Evolutionary conservation across 1,140 invertebrate genomes (phyloP).

Genomic region (Magallana gigas): DNA sequence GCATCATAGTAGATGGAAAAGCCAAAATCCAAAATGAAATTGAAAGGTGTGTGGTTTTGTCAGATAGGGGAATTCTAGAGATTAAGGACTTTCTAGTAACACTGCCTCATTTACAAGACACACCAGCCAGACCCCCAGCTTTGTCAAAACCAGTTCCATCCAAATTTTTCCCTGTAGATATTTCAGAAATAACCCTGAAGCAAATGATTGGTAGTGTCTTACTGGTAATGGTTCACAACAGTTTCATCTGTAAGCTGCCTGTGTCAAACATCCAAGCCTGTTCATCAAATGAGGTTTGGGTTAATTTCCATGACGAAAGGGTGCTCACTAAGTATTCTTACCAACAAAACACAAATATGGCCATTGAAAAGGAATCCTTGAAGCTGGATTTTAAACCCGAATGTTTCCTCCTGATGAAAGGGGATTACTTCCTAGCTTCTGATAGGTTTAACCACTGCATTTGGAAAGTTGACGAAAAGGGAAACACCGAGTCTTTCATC

Average conservation of each 20-base stretch:
- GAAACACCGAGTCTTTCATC: background rate
- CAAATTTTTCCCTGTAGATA: background rate
- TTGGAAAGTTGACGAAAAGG: background rate
- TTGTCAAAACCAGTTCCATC: background rate
- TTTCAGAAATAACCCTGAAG: background rate
- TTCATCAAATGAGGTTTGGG: background rate
- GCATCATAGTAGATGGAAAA: background rate
- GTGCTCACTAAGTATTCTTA: background rate
- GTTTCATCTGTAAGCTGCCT: background rate
- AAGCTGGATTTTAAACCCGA: slow-evolving; percentile 4
- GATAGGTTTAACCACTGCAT: slow-evolving; percentile 34
- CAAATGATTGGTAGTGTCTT: background rate
- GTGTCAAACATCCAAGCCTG: slow-evolving; percentile 10
- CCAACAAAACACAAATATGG: background rate
- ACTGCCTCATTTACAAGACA: background rate
- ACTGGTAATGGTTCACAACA: background rate
- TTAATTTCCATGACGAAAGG: background rate
- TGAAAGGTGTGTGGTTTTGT: background rate
- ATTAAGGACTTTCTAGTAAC: background rate
- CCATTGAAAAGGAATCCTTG: background rate
- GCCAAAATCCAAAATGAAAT: background rate
- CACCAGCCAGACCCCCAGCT: background rate
- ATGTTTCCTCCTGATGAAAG: background rate
- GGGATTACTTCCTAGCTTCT: background rate
- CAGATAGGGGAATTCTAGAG: background rate